These are phyloP conservation scores for Alligator sinensis DNA, from an alignment of 2,113 vertebrate genomes.

Conservation along the genomic window DNA sequence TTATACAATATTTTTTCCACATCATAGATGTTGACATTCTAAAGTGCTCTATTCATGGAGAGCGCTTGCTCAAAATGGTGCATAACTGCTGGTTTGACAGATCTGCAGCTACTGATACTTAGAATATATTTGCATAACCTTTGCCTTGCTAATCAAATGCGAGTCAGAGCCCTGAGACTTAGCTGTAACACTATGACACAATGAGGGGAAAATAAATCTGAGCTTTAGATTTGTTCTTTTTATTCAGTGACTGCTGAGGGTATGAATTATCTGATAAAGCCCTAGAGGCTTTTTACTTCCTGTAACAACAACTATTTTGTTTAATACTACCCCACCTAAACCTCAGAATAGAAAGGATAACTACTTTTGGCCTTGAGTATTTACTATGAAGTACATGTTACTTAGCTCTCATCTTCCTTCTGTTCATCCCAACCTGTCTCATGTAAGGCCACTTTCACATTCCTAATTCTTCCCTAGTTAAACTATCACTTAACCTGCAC, in stretches of 20 bases:
- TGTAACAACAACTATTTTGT: slow-evolving; percentile 23
- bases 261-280: background rate
- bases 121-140: slow-evolving; percentile 40
- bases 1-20: background rate
- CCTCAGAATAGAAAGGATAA: background rate
- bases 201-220: background rate
- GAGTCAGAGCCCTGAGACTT: background rate
- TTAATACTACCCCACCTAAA: background rate
- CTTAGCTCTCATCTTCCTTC: background rate
- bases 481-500: background rate
- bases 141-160: slow-evolving; percentile 14
- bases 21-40: background rate
- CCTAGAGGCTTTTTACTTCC: background rate
- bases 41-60: background rate
- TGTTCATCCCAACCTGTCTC: background rate
- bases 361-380: background rate
- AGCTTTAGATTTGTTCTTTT: background rate
- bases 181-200: background rate
- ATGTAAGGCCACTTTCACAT: background rate
- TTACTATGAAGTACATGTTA: background rate
- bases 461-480: background rate
- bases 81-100: slow-evolving; percentile 30
- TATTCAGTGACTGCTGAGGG: background rate
- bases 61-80: background rate
- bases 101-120: slow-evolving; percentile 16